Conservation (phyloP, 2,797 vertebrate species). For the Pantherophis alleghaniensis region DNA sequence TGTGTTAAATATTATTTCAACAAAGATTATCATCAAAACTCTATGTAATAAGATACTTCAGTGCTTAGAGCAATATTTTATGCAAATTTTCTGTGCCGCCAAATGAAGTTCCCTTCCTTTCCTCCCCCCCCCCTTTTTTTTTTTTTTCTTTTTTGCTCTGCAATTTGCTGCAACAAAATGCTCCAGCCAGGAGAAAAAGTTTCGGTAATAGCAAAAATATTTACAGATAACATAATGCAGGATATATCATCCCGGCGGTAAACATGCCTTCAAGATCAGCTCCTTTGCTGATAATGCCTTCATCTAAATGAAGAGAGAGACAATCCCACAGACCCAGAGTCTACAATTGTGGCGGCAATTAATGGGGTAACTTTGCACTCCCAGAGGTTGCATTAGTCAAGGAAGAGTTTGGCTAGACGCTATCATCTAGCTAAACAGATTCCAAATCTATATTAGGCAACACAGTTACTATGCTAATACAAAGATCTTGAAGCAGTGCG, state of each 20-base stretch:
- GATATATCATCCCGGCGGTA: conserved; percentile 58
- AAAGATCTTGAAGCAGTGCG: background rate
- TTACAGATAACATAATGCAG: conserved; percentile 61
- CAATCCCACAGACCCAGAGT: conserved; percentile 34
- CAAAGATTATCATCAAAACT: conserved; percentile 91
- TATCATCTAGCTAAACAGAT: background rate
- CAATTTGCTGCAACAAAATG: conserved; percentile 59
- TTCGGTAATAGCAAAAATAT: conserved; percentile 58
- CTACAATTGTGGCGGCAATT: conserved; percentile 43
- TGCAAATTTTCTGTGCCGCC: conserved; percentile 82
- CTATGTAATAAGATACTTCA: conserved; percentile 92
- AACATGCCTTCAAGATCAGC: conserved; percentile 52
- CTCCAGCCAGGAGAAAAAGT: conserved; percentile 70
- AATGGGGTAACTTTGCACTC: conserved; percentile 50
- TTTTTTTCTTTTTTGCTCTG: conserved; percentile 31
- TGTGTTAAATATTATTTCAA: conserved; percentile 99
- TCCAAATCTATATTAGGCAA: background rate
- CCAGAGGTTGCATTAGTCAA: conserved; percentile 38
- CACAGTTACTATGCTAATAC: background rate
- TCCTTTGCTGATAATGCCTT: conserved; percentile 51
- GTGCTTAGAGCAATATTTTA: conserved; percentile 90
- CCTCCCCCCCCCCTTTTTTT: accelerated
- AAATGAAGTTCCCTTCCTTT: conserved; percentile 65
- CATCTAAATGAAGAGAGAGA: conserved; percentile 55
- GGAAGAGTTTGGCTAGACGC: conserved; percentile 26